Evolutionary conservation across 1,140 invertebrate genomes (phyloP).

Genomic region (Ceratosolen solmsi): DNA sequence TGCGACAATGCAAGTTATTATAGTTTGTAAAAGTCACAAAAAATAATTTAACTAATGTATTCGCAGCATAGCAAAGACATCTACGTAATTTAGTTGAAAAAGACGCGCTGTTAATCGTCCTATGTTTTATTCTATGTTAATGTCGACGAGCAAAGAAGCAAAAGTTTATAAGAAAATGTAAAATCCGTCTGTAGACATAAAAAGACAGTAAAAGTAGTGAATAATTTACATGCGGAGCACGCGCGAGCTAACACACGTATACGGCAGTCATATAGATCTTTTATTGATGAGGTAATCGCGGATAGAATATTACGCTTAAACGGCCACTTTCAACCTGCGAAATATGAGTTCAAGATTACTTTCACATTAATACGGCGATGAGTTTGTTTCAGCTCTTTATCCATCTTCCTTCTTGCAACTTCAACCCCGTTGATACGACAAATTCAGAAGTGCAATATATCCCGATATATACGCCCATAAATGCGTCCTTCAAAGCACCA

Average conservation of each 20-base stretch:
- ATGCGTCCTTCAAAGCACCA: neutral
- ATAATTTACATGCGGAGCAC: conserved; percentile 13
- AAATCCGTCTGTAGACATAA: neutral
- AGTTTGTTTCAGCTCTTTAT: neutral
- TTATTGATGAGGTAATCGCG: conserved; percentile 8
- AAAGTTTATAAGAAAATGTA: conserved; percentile 1
- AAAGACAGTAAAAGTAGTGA: neutral
- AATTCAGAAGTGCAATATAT: neutral
- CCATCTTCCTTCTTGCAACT: too few relatives aligned
- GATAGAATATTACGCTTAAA: conserved; percentile 10
- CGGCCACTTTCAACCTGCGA: neutral
- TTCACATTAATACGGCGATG: neutral
- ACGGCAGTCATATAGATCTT: neutral
- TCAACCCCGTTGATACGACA: too few relatives aligned
- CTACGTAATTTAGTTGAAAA: too few relatives aligned
- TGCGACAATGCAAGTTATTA: neutral
- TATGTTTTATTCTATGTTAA: too few relatives aligned
- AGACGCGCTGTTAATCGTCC: too few relatives aligned
- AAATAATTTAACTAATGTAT: too few relatives aligned
- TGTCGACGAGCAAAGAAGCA: too few relatives aligned
- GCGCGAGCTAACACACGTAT: neutral
- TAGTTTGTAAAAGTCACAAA: too few relatives aligned
- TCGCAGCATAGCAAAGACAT: too few relatives aligned
- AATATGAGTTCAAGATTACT: neutral
- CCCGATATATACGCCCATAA: neutral